Evolutionary conservation across 2,797 vertebrate genomes (phyloP).

Genomic region (Clarias pachynema): DNA sequence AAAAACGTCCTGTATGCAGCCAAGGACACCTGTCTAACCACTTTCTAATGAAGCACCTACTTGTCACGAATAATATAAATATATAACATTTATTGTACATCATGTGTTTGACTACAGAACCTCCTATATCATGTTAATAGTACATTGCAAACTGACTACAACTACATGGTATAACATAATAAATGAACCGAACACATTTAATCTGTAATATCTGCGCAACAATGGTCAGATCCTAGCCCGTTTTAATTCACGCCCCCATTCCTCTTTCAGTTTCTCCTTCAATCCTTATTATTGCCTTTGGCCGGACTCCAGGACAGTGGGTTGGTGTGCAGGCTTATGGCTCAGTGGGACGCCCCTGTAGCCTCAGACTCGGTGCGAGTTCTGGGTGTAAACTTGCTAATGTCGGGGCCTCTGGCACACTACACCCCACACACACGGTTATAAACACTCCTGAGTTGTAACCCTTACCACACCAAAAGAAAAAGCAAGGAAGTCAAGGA

Average conservation of each 20-base stretch:
- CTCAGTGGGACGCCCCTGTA: constrained; percentile 75
- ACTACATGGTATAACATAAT: neutral
- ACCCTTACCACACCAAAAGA: constrained; percentile 9
- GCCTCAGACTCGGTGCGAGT: constrained; percentile 74
- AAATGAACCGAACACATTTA: neutral
- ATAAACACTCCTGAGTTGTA: constrained; percentile 36
- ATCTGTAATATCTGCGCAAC: neutral
- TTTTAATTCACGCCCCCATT: constrained; percentile 6
- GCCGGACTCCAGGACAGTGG: constrained; percentile 61
- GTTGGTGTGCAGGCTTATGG: constrained; percentile 68
- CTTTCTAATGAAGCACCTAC: neutral
- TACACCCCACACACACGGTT: constrained; percentile 70
- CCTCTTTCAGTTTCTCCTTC: neutral
- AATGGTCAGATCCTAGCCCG: neutral
- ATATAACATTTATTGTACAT: too few species aligned
- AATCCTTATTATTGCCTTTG: constrained; percentile 51
- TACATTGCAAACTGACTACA: neutral
- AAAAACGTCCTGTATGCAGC: neutral
- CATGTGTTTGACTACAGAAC: neutral
- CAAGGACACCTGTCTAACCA: neutral
- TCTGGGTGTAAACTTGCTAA: constrained; percentile 76
- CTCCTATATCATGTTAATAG: too few species aligned
- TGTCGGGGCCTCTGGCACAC: constrained; percentile 74
- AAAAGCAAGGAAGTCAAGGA: constrained; percentile 9
- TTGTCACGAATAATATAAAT: neutral